Conservation (phyloP, 1,140 invertebrate species). For the Drosophila kurseongensis region DNA sequence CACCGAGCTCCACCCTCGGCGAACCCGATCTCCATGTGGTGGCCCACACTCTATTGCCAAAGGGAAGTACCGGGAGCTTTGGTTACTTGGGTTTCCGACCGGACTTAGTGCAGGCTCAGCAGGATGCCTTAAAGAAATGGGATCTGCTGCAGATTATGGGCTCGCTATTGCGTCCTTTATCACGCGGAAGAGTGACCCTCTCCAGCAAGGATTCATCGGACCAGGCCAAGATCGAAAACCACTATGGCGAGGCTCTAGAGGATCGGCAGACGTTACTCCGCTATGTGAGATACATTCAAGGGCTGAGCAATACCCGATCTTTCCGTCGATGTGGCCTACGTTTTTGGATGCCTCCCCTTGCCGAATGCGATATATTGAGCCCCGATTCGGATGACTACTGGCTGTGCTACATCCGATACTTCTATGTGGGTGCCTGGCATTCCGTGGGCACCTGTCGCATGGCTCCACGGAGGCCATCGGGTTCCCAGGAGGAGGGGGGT, state of each 20-base stretch:
- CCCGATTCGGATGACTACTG: constrained; percentile 87
- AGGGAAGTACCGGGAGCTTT: constrained; percentile 47
- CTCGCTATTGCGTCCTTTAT: constrained; percentile 85
- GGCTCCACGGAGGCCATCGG: constrained; percentile 85
- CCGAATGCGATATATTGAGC: constrained; percentile 74
- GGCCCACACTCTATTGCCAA: constrained; percentile 79
- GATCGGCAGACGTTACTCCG: constrained; percentile 90
- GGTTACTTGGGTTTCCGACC: constrained; percentile 72
- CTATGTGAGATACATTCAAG: constrained; percentile 86
- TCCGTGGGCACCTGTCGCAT: constrained; percentile 91
- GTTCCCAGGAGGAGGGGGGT: constrained; percentile 85
- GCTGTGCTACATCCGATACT: constrained; percentile 87
- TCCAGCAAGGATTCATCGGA: constrained; percentile 66
- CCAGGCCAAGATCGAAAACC: constrained; percentile 91
- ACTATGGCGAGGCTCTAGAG: constrained; percentile 89
- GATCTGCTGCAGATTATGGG: constrained; percentile 84
- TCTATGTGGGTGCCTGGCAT: constrained; percentile 88
- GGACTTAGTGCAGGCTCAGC: constrained; percentile 68
- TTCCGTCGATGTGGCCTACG: constrained; percentile 85
- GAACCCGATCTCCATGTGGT: constrained; percentile 75
- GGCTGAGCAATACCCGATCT: constrained; percentile 84
- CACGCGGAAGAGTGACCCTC: constrained; percentile 83
- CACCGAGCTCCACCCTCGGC: constrained; percentile 36
- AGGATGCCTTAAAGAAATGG: constrained; percentile 66
- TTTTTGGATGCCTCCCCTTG: constrained; percentile 83